Conservation (phyloP, 2,888 invertebrate species). For the Schizotus pectinicornis region DNA sequence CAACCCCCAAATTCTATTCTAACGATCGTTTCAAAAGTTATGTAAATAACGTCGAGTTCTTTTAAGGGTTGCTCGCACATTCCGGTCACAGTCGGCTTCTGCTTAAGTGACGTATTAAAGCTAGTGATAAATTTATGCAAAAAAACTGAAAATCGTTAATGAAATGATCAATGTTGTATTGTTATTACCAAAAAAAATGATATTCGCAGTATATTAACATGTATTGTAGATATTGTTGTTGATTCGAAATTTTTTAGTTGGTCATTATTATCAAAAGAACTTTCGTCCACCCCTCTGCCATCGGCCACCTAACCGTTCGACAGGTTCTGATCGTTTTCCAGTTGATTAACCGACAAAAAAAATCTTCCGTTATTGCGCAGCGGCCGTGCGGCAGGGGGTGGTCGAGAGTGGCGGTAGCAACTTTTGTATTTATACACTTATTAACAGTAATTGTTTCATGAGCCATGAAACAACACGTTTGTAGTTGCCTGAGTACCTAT, state of each 20-base stretch:
- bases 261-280: conserved; percentile 7
- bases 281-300: conserved; percentile 1
- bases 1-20: too few relatives aligned
- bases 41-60: background rate
- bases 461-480: conserved; percentile 55
- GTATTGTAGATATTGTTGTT: conserved; percentile 60
- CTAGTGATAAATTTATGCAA: conserved; percentile 57
- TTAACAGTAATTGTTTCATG: conserved; percentile 56
- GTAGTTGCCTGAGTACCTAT: conserved; percentile 60
- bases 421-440: conserved; percentile 44
- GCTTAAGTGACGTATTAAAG: conserved; percentile 53
- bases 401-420: conserved; percentile 15
- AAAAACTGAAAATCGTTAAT: conserved; percentile 62
- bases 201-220: conserved; percentile 57
- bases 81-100: conserved; percentile 40
- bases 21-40: too few relatives aligned
- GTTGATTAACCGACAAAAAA: background rate
- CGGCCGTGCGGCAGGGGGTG: conserved; percentile 16
- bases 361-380: conserved; percentile 22
- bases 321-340: background rate
- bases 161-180: conserved; percentile 72
- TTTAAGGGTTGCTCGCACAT: background rate
- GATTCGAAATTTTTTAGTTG: conserved; percentile 42
- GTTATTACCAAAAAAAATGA: conserved; percentile 60
- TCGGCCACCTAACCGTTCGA: background rate